Evolutionary conservation across 2,797 vertebrate species (phyloP), one percentile per base, ranked within the genome.

Genomic region (Falco peregrinus): DNA sequence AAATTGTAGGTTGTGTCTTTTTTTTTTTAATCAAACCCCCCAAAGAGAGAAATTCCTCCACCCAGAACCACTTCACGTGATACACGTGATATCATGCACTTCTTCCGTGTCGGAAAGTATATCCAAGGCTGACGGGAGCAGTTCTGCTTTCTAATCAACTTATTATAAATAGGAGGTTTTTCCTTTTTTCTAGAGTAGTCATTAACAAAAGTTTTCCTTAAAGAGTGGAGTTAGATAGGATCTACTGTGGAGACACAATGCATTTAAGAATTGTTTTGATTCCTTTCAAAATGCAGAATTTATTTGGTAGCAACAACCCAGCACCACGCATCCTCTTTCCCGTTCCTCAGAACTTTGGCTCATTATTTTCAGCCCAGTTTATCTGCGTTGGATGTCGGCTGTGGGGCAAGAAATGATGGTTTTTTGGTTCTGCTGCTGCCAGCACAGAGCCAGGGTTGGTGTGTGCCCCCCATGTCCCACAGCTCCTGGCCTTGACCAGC

Each of bases 11-110:
- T 25, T 71, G 39, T 53, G n/a, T 25, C 33, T 31, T 17, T 20
- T 10, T 31, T 54, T 56, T 71, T 35, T 6, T 22, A 77, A 29
- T 29, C 31, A 25, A 31, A 86, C 41, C 63, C 45, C 79, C 39
- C 75, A 9, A 10, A 64, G 64, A 13, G 3, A 5, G 3, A 9
- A 6, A 39, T 33, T 50, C 33, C 33, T 48, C 28, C 53, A 6
- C 48, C 39, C n/a, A 11, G 50, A 25, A 4, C 57, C 15, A 0
- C 53, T 69, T 21, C 61, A 29, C 3, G 1, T n/a, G 74, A 5
- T 12, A 13, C 56, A 5, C 14, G 0, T 6, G 26, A 4, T 25
- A 5, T 14, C 21, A 3, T 1, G 5, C 3, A 4, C 8, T 0
- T 19, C 12, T 10, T 25, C 18, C 68, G 13, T 7, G 33, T 28